Evolutionary conservation across 2,888 invertebrate genomes (phyloP).

Genomic region (Rhimphoctona megacephalus): DNA sequence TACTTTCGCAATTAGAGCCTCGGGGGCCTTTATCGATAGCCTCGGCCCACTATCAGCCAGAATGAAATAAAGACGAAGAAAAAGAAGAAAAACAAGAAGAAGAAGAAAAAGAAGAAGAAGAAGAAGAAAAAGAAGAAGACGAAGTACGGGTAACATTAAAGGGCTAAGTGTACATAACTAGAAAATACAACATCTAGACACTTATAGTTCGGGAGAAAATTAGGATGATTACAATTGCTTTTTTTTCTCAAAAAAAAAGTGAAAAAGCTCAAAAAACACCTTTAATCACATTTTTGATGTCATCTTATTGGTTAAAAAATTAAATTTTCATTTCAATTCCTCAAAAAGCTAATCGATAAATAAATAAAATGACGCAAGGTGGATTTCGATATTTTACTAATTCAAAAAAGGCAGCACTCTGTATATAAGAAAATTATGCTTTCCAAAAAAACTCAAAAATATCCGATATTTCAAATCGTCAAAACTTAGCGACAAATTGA

Average conservation of each 20-base stretch:
- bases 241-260: background rate
- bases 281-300: background rate
- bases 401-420: background rate
- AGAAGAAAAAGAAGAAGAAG: conserved; percentile 15
- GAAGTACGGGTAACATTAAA: conserved; percentile 3
- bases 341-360: background rate
- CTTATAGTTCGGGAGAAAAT: too few species aligned
- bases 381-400: background rate
- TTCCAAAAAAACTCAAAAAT: background rate
- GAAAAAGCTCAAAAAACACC: background rate
- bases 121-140: conserved; percentile 19
- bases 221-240: too few species aligned
- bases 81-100: background rate
- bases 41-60: conserved; percentile 8
- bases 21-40: conserved; percentile 35
- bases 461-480: background rate
- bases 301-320: background rate
- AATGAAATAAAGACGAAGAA: conserved; percentile 23
- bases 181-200: background rate
- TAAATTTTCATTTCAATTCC: background rate
- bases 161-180: background rate
- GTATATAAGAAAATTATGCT: background rate
- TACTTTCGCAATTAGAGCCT: conserved; percentile 64
- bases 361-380: background rate
- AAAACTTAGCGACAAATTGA: background rate